Percentiles rank a stretch among this genome's conserved stretches.
phyloP scores from a whole-genome alignment of 1,140 invertebrate species.

The Drosophila busckii region DNA sequence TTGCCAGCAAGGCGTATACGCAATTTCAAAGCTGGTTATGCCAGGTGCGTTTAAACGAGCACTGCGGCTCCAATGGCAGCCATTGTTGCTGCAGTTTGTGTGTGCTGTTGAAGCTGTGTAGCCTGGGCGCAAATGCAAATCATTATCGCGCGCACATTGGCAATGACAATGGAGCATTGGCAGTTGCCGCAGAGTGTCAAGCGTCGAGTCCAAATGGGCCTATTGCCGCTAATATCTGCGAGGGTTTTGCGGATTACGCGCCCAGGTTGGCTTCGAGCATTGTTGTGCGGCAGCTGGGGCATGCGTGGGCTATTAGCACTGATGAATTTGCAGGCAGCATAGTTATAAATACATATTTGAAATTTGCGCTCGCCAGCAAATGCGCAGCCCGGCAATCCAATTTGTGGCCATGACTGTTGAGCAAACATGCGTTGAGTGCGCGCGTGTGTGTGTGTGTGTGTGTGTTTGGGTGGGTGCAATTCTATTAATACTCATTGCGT shows the following conservation, averaged over 20 bases:
- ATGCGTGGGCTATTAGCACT: constrained; percentile 52
- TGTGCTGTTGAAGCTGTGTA: constrained; percentile 9
- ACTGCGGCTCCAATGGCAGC: neutral
- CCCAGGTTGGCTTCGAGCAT: constrained; percentile 3
- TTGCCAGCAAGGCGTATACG: neutral
- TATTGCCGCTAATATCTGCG: constrained; percentile 36
- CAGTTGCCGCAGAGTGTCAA: constrained; percentile 21
- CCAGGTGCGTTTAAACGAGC: constrained; percentile 12
- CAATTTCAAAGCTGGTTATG: constrained; percentile 2
- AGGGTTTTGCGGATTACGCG: constrained; percentile 13
- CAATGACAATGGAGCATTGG: constrained; percentile 3
- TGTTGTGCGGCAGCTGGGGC: constrained; percentile 22
- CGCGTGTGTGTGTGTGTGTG: too few species aligned
- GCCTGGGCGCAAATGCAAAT: constrained; percentile 64
- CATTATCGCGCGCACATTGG: constrained; percentile 64
- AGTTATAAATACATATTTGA: constrained; percentile 67
- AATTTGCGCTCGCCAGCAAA: constrained; percentile 27
- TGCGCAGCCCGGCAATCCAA: constrained; percentile 23
- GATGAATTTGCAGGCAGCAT: constrained; percentile 50
- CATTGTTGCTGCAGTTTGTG: constrained; percentile 15
- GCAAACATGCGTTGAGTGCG: constrained; percentile 20
- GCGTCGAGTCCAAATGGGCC: constrained; percentile 25
- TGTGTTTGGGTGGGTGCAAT: too few species aligned
- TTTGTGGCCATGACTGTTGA: constrained; percentile 23
- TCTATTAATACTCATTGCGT: constrained; percentile 24